Conservation (phyloP, 2,888 invertebrate genomes). For the Cerastoderma edule region DNA sequence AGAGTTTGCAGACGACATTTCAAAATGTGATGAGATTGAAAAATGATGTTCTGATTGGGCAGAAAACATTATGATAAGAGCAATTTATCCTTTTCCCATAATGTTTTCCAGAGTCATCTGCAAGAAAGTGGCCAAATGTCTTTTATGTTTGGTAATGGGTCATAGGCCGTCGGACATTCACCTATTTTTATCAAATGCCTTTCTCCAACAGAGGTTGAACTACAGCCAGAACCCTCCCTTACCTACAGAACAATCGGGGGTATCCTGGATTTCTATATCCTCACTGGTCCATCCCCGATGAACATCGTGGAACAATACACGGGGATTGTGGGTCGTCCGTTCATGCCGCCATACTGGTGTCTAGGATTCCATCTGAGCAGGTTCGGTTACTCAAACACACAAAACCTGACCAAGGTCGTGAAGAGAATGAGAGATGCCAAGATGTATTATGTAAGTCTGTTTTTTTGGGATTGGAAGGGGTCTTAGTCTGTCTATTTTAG, state of each 20-base stretch:
- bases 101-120: too few species aligned
- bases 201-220: constrained; percentile 69
- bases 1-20: too few species aligned
- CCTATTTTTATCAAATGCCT: too few species aligned
- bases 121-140: too few species aligned
- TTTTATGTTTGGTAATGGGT: too few species aligned
- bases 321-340: constrained; percentile 73
- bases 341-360: constrained; percentile 87
- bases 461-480: too few species aligned
- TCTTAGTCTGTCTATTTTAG: too few species aligned
- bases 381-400: constrained; percentile 82
- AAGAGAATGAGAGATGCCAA: constrained; percentile 66
- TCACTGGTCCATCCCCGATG: constrained; percentile 89
- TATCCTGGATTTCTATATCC: constrained; percentile 90
- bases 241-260: constrained; percentile 93
- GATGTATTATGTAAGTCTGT: constrained; percentile 73
- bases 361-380: constrained; percentile 93
- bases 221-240: constrained; percentile 89
- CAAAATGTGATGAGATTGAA: too few species aligned
- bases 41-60: too few species aligned
- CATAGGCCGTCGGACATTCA: too few species aligned
- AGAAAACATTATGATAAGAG: too few species aligned
- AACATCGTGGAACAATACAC: constrained; percentile 83
- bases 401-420: constrained; percentile 65
- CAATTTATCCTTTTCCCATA: too few species aligned